These are phyloP conservation scores for Cecropterus lyciades DNA, from an alignment of 1,140 invertebrate species.

Conservation along the genomic window DNA sequence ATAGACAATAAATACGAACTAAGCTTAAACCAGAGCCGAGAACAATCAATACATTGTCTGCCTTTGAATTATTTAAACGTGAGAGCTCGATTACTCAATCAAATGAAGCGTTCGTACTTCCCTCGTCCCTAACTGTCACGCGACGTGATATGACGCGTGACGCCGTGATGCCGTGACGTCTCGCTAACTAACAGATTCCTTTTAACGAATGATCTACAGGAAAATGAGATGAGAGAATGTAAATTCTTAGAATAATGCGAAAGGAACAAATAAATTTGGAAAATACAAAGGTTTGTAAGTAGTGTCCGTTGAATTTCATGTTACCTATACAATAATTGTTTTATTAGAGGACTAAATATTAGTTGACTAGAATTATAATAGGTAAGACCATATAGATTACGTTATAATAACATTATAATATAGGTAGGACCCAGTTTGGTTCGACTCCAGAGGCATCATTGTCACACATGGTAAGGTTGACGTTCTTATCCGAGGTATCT, in stretches of 20 bases:
- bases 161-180: slow-evolving; percentile 31
- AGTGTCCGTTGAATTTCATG: too few species aligned
- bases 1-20: background rate
- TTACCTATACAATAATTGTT: too few species aligned
- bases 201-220: slow-evolving; percentile 15
- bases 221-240: slow-evolving; percentile 3
- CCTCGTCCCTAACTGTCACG: slow-evolving; percentile 27
- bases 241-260: background rate
- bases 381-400: too few species aligned
- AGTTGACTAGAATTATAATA: too few species aligned
- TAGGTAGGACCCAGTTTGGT: too few species aligned
- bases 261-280: background rate
- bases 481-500: too few species aligned
- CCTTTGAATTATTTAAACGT: slow-evolving; percentile 34
- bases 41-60: slow-evolving; percentile 34
- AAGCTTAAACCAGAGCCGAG: slow-evolving; percentile 7
- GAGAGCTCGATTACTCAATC: slow-evolving; percentile 37
- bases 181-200: slow-evolving; percentile 34
- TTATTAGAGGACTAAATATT: too few species aligned
- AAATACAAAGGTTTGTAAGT: background rate
- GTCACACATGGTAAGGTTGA: too few species aligned
- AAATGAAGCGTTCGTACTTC: slow-evolving; percentile 32
- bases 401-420: too few species aligned
- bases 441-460: too few species aligned
- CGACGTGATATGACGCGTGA: slow-evolving; percentile 35